Evolutionary conservation across 2,888 invertebrate species (phyloP).

Genomic region (Ephialtes manifestator): DNA sequence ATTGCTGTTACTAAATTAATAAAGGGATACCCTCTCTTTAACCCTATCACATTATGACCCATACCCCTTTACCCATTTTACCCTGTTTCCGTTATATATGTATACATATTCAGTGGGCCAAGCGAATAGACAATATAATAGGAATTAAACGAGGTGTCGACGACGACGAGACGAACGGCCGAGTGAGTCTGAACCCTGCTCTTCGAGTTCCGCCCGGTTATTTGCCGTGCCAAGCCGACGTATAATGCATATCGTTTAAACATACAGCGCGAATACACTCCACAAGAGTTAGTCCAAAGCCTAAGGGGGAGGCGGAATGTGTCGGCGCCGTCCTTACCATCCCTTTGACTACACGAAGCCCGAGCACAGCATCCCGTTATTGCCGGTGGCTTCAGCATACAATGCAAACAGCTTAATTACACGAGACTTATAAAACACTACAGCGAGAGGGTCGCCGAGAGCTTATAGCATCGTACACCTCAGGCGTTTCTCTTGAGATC

Average conservation of each 20-base stretch:
- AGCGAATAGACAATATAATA: conserved; percentile 74
- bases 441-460: conserved; percentile 53
- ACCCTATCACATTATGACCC: background rate
- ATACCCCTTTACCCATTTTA: background rate
- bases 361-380: conserved; percentile 45
- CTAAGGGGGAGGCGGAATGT: conserved; percentile 23
- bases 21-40: background rate
- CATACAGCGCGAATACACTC: conserved; percentile 3
- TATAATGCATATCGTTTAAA: conserved; percentile 71
- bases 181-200: conserved; percentile 41
- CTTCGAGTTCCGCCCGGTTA: conserved; percentile 71
- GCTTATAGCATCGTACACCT: conserved; percentile 22
- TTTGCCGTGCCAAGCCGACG: conserved; percentile 73
- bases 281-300: conserved; percentile 13
- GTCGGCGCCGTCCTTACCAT: conserved; percentile 5
- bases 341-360: conserved; percentile 21
- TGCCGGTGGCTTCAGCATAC: conserved; percentile 69
- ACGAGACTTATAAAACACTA: conserved; percentile 65
- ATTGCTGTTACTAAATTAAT: background rate
- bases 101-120: conserved; percentile 6
- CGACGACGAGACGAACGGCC: conserved; percentile 65
- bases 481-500: conserved; percentile 69
- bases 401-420: conserved; percentile 81
- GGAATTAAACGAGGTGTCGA: conserved; percentile 78
- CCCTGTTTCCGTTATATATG: background rate